Conservation (phyloP, 1,140 invertebrate genomes). For the Diploscapter pachys region DNA sequence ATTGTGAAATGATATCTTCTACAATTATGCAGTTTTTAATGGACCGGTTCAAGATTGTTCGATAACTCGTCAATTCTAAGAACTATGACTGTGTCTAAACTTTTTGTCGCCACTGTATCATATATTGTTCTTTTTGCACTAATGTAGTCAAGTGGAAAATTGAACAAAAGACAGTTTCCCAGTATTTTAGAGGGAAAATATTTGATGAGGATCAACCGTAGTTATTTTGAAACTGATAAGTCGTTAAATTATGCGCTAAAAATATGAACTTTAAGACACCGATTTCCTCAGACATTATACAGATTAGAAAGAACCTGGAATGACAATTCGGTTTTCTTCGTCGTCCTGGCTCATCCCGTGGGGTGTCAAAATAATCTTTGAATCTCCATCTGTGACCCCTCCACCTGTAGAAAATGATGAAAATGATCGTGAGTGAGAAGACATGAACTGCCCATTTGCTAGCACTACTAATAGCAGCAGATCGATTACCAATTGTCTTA, state of each 20-base stretch:
- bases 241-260: neutral
- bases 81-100: too few relatives aligned
- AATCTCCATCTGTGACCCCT: neutral
- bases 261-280: too few relatives aligned
- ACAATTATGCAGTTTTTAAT: too few relatives aligned
- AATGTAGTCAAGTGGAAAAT: neutral
- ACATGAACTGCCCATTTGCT: too few relatives aligned
- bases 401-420: too few relatives aligned
- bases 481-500: too few relatives aligned
- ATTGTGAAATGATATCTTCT: too few relatives aligned
- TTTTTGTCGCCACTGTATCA: too few relatives aligned
- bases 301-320: constrained; percentile 42
- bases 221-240: neutral
- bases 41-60: too few relatives aligned
- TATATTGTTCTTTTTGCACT: neutral
- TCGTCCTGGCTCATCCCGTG: constrained; percentile 50
- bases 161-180: neutral
- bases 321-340: constrained; percentile 45
- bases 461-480: too few relatives aligned
- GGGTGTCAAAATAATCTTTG: constrained; percentile 46
- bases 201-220: constrained; percentile 3
- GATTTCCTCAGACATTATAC: neutral
- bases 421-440: too few relatives aligned
- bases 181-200: neutral
- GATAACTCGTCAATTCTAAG: too few relatives aligned